Evolutionary conservation across 2,888 invertebrate genomes (phyloP), one percentile per base, ranked within the genome.

Genomic region (Nymphalis urticae): DNA sequence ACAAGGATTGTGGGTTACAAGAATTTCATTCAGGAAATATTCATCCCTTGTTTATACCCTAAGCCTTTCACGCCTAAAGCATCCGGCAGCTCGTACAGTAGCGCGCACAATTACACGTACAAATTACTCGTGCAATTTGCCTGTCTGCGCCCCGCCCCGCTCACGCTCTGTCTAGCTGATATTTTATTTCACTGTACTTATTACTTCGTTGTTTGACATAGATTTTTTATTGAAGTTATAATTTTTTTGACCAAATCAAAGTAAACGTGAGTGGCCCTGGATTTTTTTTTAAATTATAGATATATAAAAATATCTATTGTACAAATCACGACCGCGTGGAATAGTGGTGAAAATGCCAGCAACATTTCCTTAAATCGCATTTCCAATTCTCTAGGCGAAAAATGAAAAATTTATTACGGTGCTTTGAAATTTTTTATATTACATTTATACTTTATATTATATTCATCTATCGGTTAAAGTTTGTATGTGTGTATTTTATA

Each of bases 51-150:
- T 59, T 59, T 48, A 47, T 19, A 54, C n/a, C 56, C 50, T 61
- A 61, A 66, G 62, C 62, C 51, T 62, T 56, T 66, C 16, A 61
- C 69, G 42, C 50, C 51, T 56, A 36, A 58, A 59, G 60, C 24
- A 62, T 66, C 70, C 66, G 67, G 61, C 48, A 21, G 60, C 42
- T 60, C 42, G 53, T 32, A 62, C 56, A 68, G 66, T 51, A 19
- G 48, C 27, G 48, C 61, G 62, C 53, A 64, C 64, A 67, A 65
- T 72, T 69, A 72, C 66, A 65, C 62, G 32, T 62, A 54, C 64
- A 67, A 64, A 70, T 70, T 66, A 64, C 50, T 67, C 61, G 50
- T 27, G 63, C 62, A 69, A 69, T 69, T 69, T 67, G 27, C 64
- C 42, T 56, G 66, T 71, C 68, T 71, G 48, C 47, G 32, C 48